Conservation (phyloP, 2,888 invertebrate genomes). For the Tanypteryx hageni region DNA sequence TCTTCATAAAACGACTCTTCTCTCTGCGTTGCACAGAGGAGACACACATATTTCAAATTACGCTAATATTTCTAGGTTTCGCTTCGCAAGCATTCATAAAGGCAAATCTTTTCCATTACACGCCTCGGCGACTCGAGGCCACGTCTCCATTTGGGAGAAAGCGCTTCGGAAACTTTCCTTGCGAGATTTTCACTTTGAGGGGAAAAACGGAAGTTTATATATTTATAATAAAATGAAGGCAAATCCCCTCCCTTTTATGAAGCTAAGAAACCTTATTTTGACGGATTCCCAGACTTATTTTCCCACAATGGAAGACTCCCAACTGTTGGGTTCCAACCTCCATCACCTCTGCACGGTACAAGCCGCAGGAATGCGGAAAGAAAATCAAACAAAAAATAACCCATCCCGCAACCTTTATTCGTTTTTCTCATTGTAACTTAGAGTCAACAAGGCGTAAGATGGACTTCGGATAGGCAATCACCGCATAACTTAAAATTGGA, state of each 20-base stretch:
- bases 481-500: slow-evolving; percentile 2
- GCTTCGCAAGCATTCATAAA: neutral
- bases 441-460: slow-evolving; percentile 24
- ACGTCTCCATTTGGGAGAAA: neutral
- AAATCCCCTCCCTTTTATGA: neutral
- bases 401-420: neutral
- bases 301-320: slow-evolving; percentile 41
- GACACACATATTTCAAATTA: neutral
- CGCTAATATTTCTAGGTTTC: neutral
- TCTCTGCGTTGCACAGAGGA: too few relatives aligned
- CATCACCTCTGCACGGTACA: neutral
- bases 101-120: neutral
- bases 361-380: slow-evolving; percentile 59
- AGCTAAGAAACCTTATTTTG: neutral
- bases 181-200: neutral
- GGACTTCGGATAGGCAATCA: neutral
- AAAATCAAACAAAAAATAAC: slow-evolving; percentile 16
- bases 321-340: neutral
- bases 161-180: neutral
- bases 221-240: neutral
- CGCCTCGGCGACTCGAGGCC: neutral
- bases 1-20: too few relatives aligned
- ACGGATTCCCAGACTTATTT: neutral
- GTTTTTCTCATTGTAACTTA: neutral
- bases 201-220: slow-evolving; percentile 10